Evolutionary conservation across 2,888 invertebrate genomes (phyloP).

Genomic region (Erebia ligea): DNA sequence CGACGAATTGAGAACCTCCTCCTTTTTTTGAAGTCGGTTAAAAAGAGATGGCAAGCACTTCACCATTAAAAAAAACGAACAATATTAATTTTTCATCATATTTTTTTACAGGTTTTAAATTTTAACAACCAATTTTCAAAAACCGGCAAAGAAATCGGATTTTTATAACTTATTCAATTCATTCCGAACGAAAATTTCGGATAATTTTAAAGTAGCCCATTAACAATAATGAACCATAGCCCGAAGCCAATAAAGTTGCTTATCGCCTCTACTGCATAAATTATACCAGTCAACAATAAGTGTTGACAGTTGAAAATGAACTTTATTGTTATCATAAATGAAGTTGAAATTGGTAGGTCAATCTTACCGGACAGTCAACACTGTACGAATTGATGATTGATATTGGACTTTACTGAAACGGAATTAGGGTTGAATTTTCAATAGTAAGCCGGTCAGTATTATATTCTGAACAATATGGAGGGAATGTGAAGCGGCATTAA

Average conservation of each 20-base stretch:
- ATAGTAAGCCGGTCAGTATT: constrained; percentile 35
- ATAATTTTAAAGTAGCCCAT: constrained; percentile 17
- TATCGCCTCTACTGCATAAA: constrained; percentile 24
- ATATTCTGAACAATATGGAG: constrained; percentile 45
- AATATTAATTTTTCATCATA: too few relatives aligned
- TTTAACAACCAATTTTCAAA: too few relatives aligned
- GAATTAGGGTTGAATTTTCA: constrained; percentile 35
- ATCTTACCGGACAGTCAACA: constrained; percentile 21
- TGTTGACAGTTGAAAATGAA: constrained; percentile 28
- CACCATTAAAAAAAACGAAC: too few relatives aligned
- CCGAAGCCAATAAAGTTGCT: constrained; percentile 27
- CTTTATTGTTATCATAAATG: constrained; percentile 21
- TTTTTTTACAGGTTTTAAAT: too few relatives aligned
- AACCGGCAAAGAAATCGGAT: neutral
- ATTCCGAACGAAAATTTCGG: constrained; percentile 25
- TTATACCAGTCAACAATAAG: constrained; percentile 24
- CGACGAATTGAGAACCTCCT: too few relatives aligned
- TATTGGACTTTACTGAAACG: constrained; percentile 17
- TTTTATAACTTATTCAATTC: constrained; percentile 34
- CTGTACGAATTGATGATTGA: neutral
- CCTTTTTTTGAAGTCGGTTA: too few relatives aligned
- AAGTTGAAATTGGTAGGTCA: constrained; percentile 17
- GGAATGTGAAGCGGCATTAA: constrained; percentile 46
- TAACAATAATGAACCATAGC: constrained; percentile 34
- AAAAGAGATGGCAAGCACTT: too few relatives aligned